Conservation (phyloP, 2,797 vertebrate species). For the Australoheros facetus region DNA sequence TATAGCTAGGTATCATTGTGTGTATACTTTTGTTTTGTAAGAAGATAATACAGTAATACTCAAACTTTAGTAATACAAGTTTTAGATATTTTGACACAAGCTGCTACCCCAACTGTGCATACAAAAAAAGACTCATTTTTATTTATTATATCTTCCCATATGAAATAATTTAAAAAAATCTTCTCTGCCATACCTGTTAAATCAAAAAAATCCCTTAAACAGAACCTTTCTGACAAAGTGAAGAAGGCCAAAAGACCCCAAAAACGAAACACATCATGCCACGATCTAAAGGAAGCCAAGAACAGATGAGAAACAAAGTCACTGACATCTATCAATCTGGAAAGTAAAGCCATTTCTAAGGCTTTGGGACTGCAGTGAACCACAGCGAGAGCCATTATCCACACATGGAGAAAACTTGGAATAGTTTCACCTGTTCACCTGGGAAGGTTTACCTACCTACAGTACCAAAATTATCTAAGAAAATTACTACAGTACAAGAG, state of each 20-base stretch:
- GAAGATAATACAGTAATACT: background rate
- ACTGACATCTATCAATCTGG: no score
- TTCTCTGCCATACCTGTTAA: background rate
- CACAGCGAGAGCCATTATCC: no score
- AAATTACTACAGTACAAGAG: background rate
- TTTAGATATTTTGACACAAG: conserved; percentile 13
- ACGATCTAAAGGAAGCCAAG: no score
- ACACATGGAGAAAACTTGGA: no score
- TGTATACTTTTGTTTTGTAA: background rate
- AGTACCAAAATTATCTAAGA: background rate
- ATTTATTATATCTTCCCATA: no score
- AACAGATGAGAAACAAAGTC: no score
- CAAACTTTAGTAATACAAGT: background rate
- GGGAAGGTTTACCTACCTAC: background rate
- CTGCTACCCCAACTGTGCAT: background rate
- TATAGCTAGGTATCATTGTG: background rate
- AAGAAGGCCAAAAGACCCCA: background rate
- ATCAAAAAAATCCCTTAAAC: background rate
- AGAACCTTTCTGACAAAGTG: background rate
- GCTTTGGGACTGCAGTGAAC: no score
- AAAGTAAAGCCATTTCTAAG: no score
- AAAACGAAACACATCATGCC: background rate
- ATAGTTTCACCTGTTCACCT: no score
- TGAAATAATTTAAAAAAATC: no score
- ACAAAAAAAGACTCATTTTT: no score